Base-by-base conservation (phyloP, 2,113 vertebrate species). In the Orthonyx spaldingii region DNA sequence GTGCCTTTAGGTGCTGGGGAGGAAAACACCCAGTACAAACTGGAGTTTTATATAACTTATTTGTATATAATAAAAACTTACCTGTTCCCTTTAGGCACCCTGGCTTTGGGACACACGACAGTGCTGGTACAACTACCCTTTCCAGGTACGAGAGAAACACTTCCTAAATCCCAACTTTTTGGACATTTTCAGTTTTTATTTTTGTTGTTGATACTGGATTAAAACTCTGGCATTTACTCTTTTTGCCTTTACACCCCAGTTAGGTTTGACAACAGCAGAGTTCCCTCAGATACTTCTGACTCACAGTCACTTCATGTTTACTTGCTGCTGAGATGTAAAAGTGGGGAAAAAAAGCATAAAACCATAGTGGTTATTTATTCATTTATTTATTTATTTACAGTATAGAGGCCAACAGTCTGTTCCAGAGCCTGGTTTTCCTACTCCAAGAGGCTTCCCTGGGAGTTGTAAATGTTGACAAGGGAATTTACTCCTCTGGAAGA, bases 61-160 rank as follows among this genome's bases (percentile, higher is more conserved):
- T 69, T 56, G 6, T 37, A 4, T 11, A 5, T 16, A 33, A 41
- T 86, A 66, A 47, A 82, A 64, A 80, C 47, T n/a, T 95, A 2
- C 50, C 83, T 79, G 69, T 91, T 78, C 66, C 46, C 53, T 94
- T 44, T 90, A 99, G 99, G 96, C 98, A 17, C 98, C 99, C 44
- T 99, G 99, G 99, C 98, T 99, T 97, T 99, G 99, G 99, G 99
- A 99, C 89, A 99, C 98, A 30, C 98, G 98, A 94, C 99, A 99
- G 47, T 99, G 99, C 98, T 99, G 99, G 99, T 98, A 99, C 91
- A 98, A 98, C 82, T 99, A 99, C 96, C 99, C 99, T 26, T 99
- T 98, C 97, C 99, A 99, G 99, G 99, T 99, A 98, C 5, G 82
- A 79, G 13, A 47, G 16, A n/a, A 74, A 41, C 17, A 28, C 71